A percentile compares a stretch with the other conserved stretches of the same genome.
Conservation (phyloP, 2,113 vertebrate genomes). For the Anguilla japonica region DNA sequence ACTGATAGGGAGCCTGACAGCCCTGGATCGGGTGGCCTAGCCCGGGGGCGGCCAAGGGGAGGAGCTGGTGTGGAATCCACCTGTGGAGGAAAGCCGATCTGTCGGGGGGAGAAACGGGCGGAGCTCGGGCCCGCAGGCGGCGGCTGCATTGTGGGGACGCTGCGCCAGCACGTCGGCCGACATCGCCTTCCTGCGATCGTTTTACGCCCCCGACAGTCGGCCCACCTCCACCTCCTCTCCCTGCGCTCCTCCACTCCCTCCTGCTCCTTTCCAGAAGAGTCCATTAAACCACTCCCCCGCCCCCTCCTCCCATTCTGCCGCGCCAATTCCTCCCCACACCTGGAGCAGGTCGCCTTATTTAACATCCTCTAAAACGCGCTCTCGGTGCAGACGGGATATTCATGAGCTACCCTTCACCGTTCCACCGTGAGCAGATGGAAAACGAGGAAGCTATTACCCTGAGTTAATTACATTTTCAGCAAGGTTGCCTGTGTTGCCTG, state of each 20-base stretch:
- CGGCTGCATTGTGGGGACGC: slow-evolving; percentile 51
- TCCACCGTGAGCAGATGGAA: neutral
- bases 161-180: neutral
- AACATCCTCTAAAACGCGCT: neutral
- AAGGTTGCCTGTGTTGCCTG: neutral
- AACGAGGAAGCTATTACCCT: neutral
- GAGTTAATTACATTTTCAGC: neutral
- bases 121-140: slow-evolving; percentile 56
- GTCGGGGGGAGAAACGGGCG: slow-evolving; percentile 59
- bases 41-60: slow-evolving; percentile 54
- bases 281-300: neutral
- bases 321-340: neutral
- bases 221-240: neutral
- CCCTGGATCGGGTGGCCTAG: slow-evolving; percentile 65
- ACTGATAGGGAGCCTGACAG: slow-evolving; percentile 66
- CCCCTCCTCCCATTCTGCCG: neutral
- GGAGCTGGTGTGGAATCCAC: slow-evolving; percentile 61
- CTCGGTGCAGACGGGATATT: neutral
- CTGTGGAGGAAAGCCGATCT: slow-evolving; percentile 67
- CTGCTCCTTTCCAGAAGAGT: neutral
- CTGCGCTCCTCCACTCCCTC: neutral
- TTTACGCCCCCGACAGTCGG: slow-evolving; percentile 5
- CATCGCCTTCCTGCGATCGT: neutral
- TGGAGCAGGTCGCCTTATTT: neutral
- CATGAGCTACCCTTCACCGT: neutral